These are phyloP conservation scores for Carcinoscorpius rotundicauda DNA, from an alignment of 1,140 invertebrate species.

Conservation along the genomic window DNA sequence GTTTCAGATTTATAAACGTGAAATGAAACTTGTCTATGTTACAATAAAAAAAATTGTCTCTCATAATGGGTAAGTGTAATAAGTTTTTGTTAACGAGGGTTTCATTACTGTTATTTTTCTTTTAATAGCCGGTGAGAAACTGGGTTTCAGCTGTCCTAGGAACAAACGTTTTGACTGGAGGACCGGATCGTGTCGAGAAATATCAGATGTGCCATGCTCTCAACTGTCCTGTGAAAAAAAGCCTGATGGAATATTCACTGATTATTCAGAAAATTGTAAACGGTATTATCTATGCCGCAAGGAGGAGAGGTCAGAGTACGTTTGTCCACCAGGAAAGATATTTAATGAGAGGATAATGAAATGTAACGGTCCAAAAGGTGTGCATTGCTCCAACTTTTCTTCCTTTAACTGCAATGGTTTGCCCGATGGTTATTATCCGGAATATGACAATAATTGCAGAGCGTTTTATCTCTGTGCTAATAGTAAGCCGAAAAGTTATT, in stretches of 20 bases:
- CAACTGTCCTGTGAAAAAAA: constrained; percentile 7
- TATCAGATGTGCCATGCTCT: neutral
- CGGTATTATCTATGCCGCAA: constrained; percentile 24
- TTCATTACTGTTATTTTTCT: too few relatives aligned
- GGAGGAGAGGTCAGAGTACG: constrained; percentile 41
- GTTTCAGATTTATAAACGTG: too few relatives aligned
- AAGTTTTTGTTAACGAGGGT: too few relatives aligned
- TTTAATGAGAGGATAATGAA: constrained; percentile 12
- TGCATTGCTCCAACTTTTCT: constrained; percentile 3
- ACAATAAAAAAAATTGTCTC: too few relatives aligned
- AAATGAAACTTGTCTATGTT: too few relatives aligned
- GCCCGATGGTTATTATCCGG: constrained; percentile 33
- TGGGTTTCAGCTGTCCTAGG: constrained; percentile 10
- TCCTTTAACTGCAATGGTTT: constrained; percentile 32
- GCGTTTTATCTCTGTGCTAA: constrained; percentile 16
- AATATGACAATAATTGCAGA: constrained; percentile 28
- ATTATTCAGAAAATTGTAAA: constrained; percentile 5
- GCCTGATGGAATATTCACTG: constrained; percentile 13
- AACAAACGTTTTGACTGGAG: constrained; percentile 12
- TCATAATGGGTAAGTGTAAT: too few relatives aligned
- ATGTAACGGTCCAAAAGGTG: constrained; percentile 6
- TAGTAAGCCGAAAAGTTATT: constrained; percentile 15
- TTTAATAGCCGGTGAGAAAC: too few relatives aligned
- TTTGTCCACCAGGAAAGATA: constrained; percentile 33
- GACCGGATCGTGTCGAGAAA: constrained; percentile 4